Base-by-base conservation (phyloP, 2,888 invertebrate species). In the Philaethria dido region DNA sequence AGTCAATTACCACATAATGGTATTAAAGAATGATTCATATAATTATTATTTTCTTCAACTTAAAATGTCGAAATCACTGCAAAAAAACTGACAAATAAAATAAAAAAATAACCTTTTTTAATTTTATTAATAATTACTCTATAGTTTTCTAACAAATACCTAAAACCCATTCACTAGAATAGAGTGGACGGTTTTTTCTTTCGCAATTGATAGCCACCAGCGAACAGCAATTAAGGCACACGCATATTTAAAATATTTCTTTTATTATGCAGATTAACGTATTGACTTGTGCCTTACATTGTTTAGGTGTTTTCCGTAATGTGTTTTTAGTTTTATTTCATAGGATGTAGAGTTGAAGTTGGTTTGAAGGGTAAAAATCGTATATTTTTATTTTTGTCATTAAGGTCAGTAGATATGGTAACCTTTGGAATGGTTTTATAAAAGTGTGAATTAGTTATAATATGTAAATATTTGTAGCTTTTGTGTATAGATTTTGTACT, bases 221-320 rank as follows among this genome's bases (percentile, higher is more conserved):
- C 87, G 83, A 83, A 80, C 78, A 82, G 82, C 87, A 90, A 90
- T 91, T 89, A 91, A 89, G 82, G 83, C 82, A 77, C 77, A 83
- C 84, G 85, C 86, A 87, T 88, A 88, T 88, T 90, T 89, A 82
- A 87, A 87, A 82, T 81, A 83, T 85, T 84, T 79, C 87, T 86
- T 86, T 91, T 89, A 87, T 90, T 85, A 92, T 92, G 92, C 85
- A 91, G 82, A 92, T 91, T 86, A 87, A 81, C 87, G 86, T 88
- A 88, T 89, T 89, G 90, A 89, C 87, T 86, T 80, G 72, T 72
- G 72, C 77, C 75, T 73, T 73, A 55, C 48, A 42, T 11, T 47
- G 54, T 22, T 64, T 36, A 39, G 36, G 36, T 4, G n/a, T 13
- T 5, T 16, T 13, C 13, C 36, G 3, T 55, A 39, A 14, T 57